Evolutionary conservation across 2,888 invertebrate species (phyloP).

Genomic region (Eretmocerus hayati): DNA sequence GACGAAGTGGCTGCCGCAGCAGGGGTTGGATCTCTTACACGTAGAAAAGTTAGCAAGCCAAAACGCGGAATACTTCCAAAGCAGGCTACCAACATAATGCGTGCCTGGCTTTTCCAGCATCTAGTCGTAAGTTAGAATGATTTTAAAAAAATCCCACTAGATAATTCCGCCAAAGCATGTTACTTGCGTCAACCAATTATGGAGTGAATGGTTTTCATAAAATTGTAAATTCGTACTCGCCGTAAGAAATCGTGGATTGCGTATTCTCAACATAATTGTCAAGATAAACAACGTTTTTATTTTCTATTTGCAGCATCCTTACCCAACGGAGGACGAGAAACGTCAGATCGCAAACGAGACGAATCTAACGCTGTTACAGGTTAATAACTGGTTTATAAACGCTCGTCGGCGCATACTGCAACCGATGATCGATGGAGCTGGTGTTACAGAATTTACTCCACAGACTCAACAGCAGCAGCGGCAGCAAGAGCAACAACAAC

Average conservation of each 20-base stretch:
- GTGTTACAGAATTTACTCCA: constrained; percentile 39
- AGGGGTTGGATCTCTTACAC: constrained; percentile 16
- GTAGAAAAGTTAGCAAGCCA: constrained; percentile 57
- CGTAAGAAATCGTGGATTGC: too few relatives aligned
- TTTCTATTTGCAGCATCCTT: constrained; percentile 67
- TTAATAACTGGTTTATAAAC: constrained; percentile 93
- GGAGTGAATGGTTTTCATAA: too few relatives aligned
- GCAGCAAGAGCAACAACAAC: constrained; percentile 35
- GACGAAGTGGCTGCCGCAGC: constrained; percentile 34
- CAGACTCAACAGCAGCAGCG: constrained; percentile 44
- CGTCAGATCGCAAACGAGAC: constrained; percentile 83
- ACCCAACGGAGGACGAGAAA: constrained; percentile 93
- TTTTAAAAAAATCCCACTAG: too few relatives aligned
- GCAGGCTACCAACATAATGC: constrained; percentile 92
- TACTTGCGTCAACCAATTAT: too few relatives aligned
- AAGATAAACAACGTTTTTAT: too few relatives aligned
- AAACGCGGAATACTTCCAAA: constrained; percentile 90
- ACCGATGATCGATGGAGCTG: constrained; percentile 79
- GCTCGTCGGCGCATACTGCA: constrained; percentile 84
- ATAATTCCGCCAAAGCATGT: too few relatives aligned
- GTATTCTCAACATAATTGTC: too few relatives aligned
- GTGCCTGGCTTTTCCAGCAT: constrained; percentile 95
- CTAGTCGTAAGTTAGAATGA: constrained; percentile 84
- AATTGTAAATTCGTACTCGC: too few relatives aligned
- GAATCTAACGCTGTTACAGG: constrained; percentile 78